Conservation (phyloP, 2,797 vertebrate genomes). For the Acanthiza pusilla region DNA sequence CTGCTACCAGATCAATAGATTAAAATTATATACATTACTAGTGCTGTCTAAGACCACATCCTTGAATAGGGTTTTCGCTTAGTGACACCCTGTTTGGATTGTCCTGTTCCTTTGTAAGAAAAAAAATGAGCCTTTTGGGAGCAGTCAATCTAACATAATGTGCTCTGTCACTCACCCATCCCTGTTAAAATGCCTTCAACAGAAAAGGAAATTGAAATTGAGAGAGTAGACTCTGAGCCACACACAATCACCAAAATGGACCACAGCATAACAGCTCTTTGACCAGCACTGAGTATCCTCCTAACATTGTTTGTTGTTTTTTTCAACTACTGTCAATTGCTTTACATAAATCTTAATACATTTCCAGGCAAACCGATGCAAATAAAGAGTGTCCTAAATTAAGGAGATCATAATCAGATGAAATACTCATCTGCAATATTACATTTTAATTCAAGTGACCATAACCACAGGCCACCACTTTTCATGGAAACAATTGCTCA, state of each 20-base stretch:
- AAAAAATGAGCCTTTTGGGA: not conserved
- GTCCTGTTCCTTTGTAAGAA: not conserved
- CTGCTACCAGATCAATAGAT: not conserved
- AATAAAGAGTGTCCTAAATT: not conserved
- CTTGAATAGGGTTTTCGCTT: not conserved
- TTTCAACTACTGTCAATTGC: not conserved
- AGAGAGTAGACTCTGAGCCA: not conserved
- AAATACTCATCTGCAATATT: not conserved
- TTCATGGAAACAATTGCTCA: not conserved
- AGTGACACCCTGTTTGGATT: not conserved
- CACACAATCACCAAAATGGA: not conserved
- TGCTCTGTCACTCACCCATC: not conserved
- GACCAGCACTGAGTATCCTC: not conserved
- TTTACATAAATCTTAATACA: constrained; percentile 18
- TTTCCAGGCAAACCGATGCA: not conserved
- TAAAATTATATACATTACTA: not conserved
- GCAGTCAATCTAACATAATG: not conserved
- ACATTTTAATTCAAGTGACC: not conserved
- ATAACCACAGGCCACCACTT: not conserved
- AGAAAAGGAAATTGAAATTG: constrained; percentile 3
- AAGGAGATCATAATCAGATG: not conserved
- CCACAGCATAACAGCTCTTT: constrained; percentile 13
- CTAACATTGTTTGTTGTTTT: not conserved
- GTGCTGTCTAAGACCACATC: not conserved
- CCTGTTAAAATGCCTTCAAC: not conserved